Evolutionary conservation across 2,113 vertebrate genomes (phyloP).

Genomic region (Macheiramphus alcinus): DNA sequence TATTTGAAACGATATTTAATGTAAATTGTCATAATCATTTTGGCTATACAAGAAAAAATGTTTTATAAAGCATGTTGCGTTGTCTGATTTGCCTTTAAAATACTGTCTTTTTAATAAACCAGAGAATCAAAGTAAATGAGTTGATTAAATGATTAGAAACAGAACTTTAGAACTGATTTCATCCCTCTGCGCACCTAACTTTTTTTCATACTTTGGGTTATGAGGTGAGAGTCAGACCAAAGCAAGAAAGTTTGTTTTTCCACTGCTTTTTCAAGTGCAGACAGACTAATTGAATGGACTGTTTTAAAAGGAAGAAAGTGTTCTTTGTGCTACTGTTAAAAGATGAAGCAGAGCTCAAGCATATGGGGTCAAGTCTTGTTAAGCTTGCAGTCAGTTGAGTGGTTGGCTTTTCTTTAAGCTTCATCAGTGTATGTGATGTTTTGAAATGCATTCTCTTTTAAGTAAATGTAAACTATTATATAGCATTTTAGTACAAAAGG

Average conservation of each 20-base stretch:
- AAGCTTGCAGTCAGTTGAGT: neutral
- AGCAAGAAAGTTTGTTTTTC: slow-evolving; percentile 9
- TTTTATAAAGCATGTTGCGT: neutral
- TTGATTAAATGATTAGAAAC: neutral
- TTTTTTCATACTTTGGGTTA: neutral
- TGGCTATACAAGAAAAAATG: neutral
- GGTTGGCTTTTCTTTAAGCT: neutral
- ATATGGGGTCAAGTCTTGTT: neutral
- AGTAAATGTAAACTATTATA: neutral
- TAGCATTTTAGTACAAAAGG: neutral
- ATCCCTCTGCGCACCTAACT: neutral
- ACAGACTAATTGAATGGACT: neutral
- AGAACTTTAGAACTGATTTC: neutral
- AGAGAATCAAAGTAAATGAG: neutral
- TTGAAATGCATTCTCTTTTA: neutral
- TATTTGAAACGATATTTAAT: neutral
- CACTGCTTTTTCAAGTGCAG: neutral
- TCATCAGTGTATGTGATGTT: neutral
- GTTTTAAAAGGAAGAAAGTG: neutral
- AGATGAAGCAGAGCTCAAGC: neutral
- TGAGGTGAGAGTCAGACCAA: neutral
- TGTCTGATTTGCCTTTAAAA: slow-evolving; percentile 9
- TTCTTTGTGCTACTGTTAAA: neutral
- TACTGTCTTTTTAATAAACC: neutral
- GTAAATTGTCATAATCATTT: neutral